phyloP scores from a whole-genome alignment of 2,113 vertebrate species.

The Athene noctua region DNA sequence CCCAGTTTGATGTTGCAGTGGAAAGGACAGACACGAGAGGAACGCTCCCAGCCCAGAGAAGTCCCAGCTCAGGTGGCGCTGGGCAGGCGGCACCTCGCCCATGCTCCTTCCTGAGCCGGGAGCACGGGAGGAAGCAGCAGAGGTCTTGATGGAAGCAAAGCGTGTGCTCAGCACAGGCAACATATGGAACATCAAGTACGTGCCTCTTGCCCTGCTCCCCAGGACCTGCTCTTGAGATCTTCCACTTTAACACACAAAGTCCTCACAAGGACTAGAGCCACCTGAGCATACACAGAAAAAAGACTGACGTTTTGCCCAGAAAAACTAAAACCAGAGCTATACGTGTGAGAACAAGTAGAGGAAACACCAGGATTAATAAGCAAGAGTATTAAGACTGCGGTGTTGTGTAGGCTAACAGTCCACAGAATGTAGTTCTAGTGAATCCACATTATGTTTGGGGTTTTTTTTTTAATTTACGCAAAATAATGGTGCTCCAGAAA shows the following conservation, averaged over 20 bases:
- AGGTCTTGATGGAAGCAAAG: not conserved
- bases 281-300: not conserved
- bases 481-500: not conserved
- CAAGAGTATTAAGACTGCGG: not conserved
- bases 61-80: rapidly evolving
- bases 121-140: not conserved
- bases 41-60: rapidly evolving
- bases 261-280: not conserved
- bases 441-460: not conserved
- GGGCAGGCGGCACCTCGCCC: not conserved
- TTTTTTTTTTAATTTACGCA: not conserved
- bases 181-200: rapidly evolving
- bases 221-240: not conserved
- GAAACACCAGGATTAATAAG: not conserved
- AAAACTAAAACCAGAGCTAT: not conserved
- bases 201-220: not conserved
- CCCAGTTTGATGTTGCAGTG: not conserved
- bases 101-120: rapidly evolving
- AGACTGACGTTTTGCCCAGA: not conserved
- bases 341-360: not conserved
- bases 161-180: not conserved
- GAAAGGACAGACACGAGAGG: rapidly evolving
- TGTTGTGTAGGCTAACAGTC: not conserved
- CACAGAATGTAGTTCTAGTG: not conserved
- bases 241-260: not conserved